phyloP scores from a whole-genome alignment of 1,140 invertebrate species.

The Brachionus rotundiformis region DNA sequence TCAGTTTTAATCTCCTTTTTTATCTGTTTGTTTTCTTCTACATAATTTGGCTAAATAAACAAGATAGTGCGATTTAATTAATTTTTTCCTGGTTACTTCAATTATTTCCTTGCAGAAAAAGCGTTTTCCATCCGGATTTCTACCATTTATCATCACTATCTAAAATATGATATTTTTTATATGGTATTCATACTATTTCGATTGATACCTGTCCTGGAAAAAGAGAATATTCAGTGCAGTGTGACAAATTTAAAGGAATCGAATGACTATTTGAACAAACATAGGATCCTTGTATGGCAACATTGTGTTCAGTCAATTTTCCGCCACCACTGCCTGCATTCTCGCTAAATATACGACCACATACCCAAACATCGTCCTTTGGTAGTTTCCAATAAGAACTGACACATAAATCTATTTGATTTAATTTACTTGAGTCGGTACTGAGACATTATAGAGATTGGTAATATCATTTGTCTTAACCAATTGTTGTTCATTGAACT shows the following conservation, averaged over 20 bases:
- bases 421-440: slow-evolving; percentile 41
- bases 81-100: slow-evolving; percentile 11
- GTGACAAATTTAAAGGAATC: slow-evolving; percentile 34
- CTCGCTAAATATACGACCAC: slow-evolving; percentile 46
- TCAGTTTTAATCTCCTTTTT: slow-evolving; percentile 22
- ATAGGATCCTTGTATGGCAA: slow-evolving; percentile 44
- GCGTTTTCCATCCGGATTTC: slow-evolving; percentile 41
- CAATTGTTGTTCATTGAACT: slow-evolving; percentile 30
- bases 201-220: slow-evolving; percentile 41
- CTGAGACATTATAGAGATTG: slow-evolving; percentile 39
- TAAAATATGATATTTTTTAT: not conserved
- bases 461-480: slow-evolving; percentile 31
- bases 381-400: not conserved
- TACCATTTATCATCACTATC: slow-evolving; percentile 43
- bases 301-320: slow-evolving; percentile 49
- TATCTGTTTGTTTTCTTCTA: not conserved
- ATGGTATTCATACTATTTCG: not conserved
- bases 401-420: not conserved
- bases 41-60: slow-evolving; percentile 5
- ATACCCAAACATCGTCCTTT: slow-evolving; percentile 51
- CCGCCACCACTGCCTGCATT: slow-evolving; percentile 44
- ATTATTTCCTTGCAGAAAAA: slow-evolving; percentile 43
- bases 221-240: slow-evolving; percentile 37
- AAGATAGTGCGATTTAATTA: not conserved
- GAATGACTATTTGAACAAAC: slow-evolving; percentile 36